Base-by-base conservation (phyloP, 2,888 invertebrate genomes). In the Xylota sylvarum region DNA sequence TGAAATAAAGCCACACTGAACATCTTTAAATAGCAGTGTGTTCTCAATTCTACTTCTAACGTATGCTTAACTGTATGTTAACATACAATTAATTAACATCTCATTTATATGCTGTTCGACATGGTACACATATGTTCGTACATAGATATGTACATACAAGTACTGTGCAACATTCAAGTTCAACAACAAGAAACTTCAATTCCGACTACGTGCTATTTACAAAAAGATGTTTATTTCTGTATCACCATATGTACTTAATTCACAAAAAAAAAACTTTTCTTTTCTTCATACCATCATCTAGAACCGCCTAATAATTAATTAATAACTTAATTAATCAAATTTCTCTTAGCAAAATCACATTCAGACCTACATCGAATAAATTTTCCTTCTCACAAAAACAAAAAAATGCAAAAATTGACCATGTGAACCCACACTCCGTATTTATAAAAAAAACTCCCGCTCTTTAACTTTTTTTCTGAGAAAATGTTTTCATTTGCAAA, bases 271-370 rank as follows among this genome's bases (percentile, higher is more conserved):
- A 50, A 48, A 50, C 23, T 2, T 23, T 50, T 50, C 9, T 19
- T 19, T 3, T 2, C 19, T 17, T 9, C 46, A 17, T 0, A 9
- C 46, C 7, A 5, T 5, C 14, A 14, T 5, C n/a, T 14, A 43
- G 6, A 43, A 7, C 50, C 17, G 10, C 50, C 50, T 50, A 23
- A 12, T 50, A 19, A 50, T 50, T 50, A 50, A 50, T 50, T 50
- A 23, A 50, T 50, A 23, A 50, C 10, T 50, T 50, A 23, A 23
- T 19, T 50, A 50, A 48, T 48, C 48, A 48, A 50, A 19, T 10
- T 4, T 23, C 23, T 10, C 50, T 23, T 10, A 4, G 4, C 50
- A 3, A 50, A 23, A 12, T 7, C 23, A 10, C 19, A 23, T 23
- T 10, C 19, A 10, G 7, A 4, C 10, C 50, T 4, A 19, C 19